Evolutionary conservation across 2,888 invertebrate species (phyloP), one percentile per base, ranked within the genome.

Genomic region (Megalurothrips usitatus): DNA sequence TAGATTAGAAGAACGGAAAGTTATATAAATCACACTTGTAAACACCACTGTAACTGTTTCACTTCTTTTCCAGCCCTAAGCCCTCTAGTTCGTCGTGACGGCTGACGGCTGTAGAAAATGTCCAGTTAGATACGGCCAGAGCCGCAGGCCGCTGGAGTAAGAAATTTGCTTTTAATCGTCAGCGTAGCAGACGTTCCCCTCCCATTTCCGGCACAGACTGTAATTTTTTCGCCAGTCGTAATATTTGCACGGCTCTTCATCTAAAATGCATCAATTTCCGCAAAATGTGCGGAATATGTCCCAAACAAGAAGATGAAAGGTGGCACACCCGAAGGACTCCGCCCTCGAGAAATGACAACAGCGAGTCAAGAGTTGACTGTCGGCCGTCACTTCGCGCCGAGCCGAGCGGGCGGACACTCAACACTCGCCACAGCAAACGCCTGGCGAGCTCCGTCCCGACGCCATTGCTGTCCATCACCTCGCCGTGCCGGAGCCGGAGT

Each of bases 1-100:
- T 23, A 26, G 68, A 26, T 26, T 26, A 75, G 9, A 12, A 10
- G 12, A 12, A 26, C 23, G 23, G 26, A 26, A 26, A 75, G 14
- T 75, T 75, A 26, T 26, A 26, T 58, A 75, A 75, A 75, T 75
- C 68, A 75, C 68, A 23, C 23, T 75, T 75, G 68, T 75, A 75
- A 75, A 75, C 68, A 75, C 68, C 68, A 75, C 68, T 75, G 68
- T 75, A 75, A 75, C 68, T 75, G 68, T 75, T 68, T 75, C 68
- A 75, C 68, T 75, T 75, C 68, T 75, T 75, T 75, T 75, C 68
- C 68, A 75, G 68, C 68, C 68, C 68, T 75, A 75, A 75, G 68
- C 68, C 68, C 68, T 75, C 68, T 75, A 75, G 68, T 75, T 75
- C 58, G 58, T 43, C 34, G 34, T 43, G 34, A 43, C 34, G 34